Evolutionary conservation across 1,140 invertebrate species (phyloP).

Genomic region (Gyrodactylus bullatarudis): DNA sequence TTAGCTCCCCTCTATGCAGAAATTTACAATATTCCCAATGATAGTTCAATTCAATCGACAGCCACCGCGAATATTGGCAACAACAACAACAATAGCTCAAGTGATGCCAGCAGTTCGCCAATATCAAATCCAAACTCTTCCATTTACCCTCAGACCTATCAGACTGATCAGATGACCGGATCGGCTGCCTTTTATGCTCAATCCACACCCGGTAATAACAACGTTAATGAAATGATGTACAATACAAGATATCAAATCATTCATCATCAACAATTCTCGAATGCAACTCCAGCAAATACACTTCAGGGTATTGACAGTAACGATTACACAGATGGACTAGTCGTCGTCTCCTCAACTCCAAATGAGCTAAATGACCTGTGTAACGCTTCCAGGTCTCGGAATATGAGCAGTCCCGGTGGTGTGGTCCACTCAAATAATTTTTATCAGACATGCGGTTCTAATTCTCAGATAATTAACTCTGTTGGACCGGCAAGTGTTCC

Average conservation of each 20-base stretch:
- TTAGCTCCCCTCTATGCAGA: neutral
- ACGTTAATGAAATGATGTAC: too few species aligned
- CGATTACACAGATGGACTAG: neutral
- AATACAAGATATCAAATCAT: neutral
- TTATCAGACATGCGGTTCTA: neutral
- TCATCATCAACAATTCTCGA: neutral
- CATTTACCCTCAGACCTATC: too few species aligned
- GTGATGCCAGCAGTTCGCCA: neutral
- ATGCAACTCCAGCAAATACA: neutral
- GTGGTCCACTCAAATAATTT: too few species aligned
- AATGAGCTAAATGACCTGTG: neutral
- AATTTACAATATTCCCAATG: neutral
- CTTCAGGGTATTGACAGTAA: neutral
- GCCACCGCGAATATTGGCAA: neutral
- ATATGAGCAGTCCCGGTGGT: neutral
- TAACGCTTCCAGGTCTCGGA: neutral
- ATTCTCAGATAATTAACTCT: neutral
- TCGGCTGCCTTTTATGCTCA: neutral
- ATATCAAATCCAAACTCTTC: neutral
- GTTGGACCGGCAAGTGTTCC: neutral
- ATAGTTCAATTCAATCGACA: neutral
- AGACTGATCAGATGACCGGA: too few species aligned
- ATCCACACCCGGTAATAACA: neutral
- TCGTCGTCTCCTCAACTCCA: neutral
- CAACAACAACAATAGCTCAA: neutral